Evolutionary conservation across 92 coral and sea anemone species (phyloP), one percentile per base, ranked within the genome.

Genomic region (Umimayanthus chanpuru): DNA sequence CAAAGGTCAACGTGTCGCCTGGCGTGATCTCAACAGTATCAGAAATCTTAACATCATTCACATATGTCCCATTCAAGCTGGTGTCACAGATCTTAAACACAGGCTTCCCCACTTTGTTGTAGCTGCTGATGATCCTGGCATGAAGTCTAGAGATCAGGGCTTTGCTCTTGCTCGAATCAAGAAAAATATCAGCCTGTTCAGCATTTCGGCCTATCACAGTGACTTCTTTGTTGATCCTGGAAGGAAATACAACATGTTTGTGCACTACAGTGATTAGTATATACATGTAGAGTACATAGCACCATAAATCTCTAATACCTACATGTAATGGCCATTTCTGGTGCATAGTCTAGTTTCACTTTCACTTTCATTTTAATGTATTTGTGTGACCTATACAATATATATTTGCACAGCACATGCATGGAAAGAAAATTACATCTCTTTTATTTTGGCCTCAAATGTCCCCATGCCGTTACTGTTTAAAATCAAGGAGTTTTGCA

Each of bases 11-110:
- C 3, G 91, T 94, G 83, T 96, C 99, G 0, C 99, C 99, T 43
- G 93, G 95, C 9, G 65, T 81, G 76, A 96, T 81, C 21, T 91
- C 91, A 50, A 92, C 93, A 9, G 96, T 90, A 56, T 91, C 94
- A 9, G 94, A 81, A 50, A 95, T 90, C 76, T 96, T 96, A 11
- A 90, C 67, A 40, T 95, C 97, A 89, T 96, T 96, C 39, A 96
- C 94, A 82, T 79, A 96, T 9, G 99, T 96, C n/a, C 99, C 99
- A 90, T 94, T 96, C 6, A 96, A 85, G 88, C 98, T 96, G 12
- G 98, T 95, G 70, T 96, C 98, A 38, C 96, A 92, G 72, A 96
- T 90, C 76, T 78, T 91, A 49, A 96, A 94, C 29, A 82, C 84
- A 39, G 76, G 79, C 23, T 85, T 89, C 8, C 92, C 95, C 66